Base-by-base conservation (phyloP, 2,888 invertebrate genomes). In the Tigriopus californicus region DNA sequence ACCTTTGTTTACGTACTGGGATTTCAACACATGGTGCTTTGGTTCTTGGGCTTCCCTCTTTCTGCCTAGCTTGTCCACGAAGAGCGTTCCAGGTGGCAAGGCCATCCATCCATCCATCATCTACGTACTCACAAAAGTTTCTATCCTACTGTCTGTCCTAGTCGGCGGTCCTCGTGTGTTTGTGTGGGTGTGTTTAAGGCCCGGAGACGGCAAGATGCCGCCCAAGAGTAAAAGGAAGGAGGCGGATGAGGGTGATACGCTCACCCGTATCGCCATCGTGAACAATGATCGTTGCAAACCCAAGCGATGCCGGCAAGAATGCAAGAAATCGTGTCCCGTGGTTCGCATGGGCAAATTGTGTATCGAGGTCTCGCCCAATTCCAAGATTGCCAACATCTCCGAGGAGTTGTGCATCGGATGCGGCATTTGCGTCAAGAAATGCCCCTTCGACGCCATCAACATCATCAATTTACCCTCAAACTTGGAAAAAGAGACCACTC, bases 351-450 rank as follows among this genome's bases (percentile, higher is more conserved):
- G 97, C 69, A 98, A 98, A 73, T 79, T 97, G 46, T 99, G 98
- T 72, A 98, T 98, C 68, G 95, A 98, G 78, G 98, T 98, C 47
- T 81, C 22, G 33, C 85, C 94, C 12, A 87, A 88, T 67, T 91
- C 87, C 68, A 97, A 97, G 75, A 91, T 97, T 66, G 94, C 97
- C 44, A 81, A 84, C 48, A 89, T 99, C 70, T 97, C 97, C 52
- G 98, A 98, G 74, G 94, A 95, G 71, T 76, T 98, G 4, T 98
- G 97, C 73, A 98, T 98, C 67, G 97, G 97, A 67, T 98, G 97
- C 74, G 97, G 97, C 82, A 98, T 98, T 68, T 98, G 97, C 77
- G 89, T 92, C 61, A 97, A 97, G 90, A 98, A 98, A 89, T 98
- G 98, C 70, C 98, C 98, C 0, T 98, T 98, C 74, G 97, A 98